These are phyloP conservation scores for Lydus trimaculatus DNA, from an alignment of 2,888 invertebrate genomes.

Conservation along the genomic window DNA sequence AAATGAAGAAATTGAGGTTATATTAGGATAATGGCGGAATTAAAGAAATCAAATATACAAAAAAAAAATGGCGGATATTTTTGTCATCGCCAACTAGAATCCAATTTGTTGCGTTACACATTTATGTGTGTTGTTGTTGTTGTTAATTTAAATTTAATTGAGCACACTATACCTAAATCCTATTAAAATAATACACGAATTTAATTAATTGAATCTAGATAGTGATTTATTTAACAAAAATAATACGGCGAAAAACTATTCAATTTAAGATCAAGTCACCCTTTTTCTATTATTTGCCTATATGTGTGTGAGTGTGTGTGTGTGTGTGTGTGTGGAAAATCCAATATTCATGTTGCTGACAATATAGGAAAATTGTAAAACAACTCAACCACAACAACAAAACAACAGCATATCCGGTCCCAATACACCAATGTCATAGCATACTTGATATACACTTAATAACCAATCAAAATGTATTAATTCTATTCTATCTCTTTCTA, in stretches of 20 bases:
- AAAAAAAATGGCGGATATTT: neutral
- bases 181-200: neutral
- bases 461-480: constrained; percentile 38
- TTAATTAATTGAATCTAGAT: neutral
- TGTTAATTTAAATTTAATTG: neutral
- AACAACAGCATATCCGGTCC: constrained; percentile 13
- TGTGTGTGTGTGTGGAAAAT: constrained; percentile 10
- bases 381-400: constrained; percentile 1
- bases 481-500: constrained; percentile 13
- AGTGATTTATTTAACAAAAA: too few relatives aligned
- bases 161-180: neutral
- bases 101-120: neutral
- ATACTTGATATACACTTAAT: constrained; percentile 35
- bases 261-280: neutral
- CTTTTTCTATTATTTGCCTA: neutral
- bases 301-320: neutral
- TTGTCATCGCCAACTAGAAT: neutral
- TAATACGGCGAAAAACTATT: neutral
- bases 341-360: constrained; percentile 25
- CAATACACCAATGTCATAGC: constrained; percentile 33
- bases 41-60: too few relatives aligned
- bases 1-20: too few relatives aligned
- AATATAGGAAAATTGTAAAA: constrained; percentile 9
- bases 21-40: neutral
- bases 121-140: neutral